Percentiles rank a stretch among this genome's conserved stretches.
phyloP scores from a whole-genome alignment of 2,797 vertebrate genomes.

The Gadopsis marmoratus region DNA sequence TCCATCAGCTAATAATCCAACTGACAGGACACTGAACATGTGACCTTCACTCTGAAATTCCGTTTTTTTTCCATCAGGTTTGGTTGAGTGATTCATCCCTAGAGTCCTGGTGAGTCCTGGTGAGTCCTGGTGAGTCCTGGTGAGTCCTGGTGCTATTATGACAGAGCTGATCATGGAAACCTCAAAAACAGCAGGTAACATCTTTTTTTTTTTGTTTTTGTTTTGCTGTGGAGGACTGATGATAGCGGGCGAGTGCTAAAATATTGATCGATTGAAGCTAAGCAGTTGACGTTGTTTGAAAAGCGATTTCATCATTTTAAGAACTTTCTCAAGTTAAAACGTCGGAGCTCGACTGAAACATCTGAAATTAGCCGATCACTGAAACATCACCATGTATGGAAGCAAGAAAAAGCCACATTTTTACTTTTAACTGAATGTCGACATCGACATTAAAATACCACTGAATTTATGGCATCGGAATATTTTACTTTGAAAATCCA shows the following conservation, averaged over 20 bases:
- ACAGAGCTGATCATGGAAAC: not conserved
- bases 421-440: not conserved
- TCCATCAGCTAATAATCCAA: constrained; percentile 51
- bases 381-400: not conserved
- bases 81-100: not conserved
- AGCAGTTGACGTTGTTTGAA: not conserved
- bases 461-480: not conserved
- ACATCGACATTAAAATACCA: not conserved
- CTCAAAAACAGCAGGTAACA: constrained; percentile 10
- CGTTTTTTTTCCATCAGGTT: not conserved
- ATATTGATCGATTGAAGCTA: not conserved
- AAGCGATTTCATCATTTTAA: not conserved
- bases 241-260: not conserved
- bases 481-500: not conserved
- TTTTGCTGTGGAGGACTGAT: not conserved
- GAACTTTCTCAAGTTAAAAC: not conserved
- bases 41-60: constrained; percentile 21
- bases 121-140: too few species aligned
- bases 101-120: constrained; percentile 2
- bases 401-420: not conserved
- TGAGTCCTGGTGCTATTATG: constrained; percentile 18
- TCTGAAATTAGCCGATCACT: not conserved
- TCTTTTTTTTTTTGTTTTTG: not conserved
- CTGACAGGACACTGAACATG: constrained; percentile 25
- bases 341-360: not conserved